Percentiles rank a stretch among this genome's conserved stretches.
phyloP scores from a whole-genome alignment of 2,888 invertebrate species.

The Epistrophella euchroma region DNA sequence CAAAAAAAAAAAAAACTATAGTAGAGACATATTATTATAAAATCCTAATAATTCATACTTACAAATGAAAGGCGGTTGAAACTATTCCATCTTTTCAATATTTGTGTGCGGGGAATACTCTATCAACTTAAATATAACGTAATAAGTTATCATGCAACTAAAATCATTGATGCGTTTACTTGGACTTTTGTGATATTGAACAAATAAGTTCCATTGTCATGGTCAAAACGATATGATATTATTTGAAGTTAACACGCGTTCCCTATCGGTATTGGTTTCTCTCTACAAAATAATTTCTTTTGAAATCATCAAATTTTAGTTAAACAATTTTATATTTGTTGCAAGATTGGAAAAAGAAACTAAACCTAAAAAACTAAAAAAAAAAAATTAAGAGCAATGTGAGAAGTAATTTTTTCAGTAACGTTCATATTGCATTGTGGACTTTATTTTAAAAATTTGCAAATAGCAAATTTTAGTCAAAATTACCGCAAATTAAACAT shows the following conservation, averaged over 20 bases:
- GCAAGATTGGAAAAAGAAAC: neutral
- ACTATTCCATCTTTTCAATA: neutral
- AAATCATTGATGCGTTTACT: constrained; percentile 24
- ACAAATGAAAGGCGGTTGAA: neutral
- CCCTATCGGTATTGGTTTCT: neutral
- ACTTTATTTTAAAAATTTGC: too few species aligned
- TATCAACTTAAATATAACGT: constrained; percentile 12
- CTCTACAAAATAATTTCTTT: neutral
- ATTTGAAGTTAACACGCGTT: neutral
- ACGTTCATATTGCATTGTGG: neutral
- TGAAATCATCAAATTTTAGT: neutral
- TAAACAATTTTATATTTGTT: neutral
- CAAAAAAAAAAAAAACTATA: neutral
- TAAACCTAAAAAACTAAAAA: too few species aligned
- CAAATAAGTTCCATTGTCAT: constrained; percentile 24
- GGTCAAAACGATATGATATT: neutral
- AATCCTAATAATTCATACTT: neutral
- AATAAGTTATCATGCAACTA: constrained; percentile 1
- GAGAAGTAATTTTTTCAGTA: neutral
- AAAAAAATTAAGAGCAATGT: neutral
- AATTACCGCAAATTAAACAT: too few species aligned
- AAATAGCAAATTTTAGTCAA: too few species aligned
- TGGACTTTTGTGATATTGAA: constrained; percentile 11
- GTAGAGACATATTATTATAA: neutral
- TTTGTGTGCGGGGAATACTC: neutral